A percentile compares a stretch with the other conserved stretches of the same genome.
Evolutionary conservation across 2,113 vertebrate genomes (phyloP).

Genomic region (Solenodon paradoxus): DNA sequence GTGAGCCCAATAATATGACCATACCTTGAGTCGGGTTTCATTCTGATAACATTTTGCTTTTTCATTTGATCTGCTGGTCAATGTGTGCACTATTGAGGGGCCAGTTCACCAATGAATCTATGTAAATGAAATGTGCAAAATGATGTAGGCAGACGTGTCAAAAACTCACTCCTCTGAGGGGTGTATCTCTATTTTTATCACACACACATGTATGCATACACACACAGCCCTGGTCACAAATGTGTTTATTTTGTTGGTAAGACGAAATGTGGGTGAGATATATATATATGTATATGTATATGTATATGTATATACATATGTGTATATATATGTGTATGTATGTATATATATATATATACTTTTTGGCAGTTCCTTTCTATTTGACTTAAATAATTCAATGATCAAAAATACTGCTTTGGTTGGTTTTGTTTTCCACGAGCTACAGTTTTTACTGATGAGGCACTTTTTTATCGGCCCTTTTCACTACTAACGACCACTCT

Average conservation of each 20-base stretch:
- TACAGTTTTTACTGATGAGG: background rate
- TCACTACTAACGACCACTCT: background rate
- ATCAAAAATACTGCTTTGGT: background rate
- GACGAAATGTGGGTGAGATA: background rate
- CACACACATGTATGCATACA: background rate
- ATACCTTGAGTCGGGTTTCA: background rate
- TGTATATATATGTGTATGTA: no score
- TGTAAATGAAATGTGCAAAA: background rate
- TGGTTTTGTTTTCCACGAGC: background rate
- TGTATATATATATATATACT: no score
- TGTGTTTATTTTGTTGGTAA: background rate
- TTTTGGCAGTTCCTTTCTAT: background rate
- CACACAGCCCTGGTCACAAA: background rate
- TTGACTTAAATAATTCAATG: background rate
- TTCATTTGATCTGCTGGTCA: background rate
- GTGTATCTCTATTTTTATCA: background rate
- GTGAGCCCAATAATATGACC: background rate
- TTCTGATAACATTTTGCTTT: background rate
- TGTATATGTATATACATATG: no score
- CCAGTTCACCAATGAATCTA: background rate
- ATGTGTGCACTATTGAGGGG: background rate
- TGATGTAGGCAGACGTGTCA: background rate
- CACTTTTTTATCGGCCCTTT: background rate
- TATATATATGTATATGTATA: no score
- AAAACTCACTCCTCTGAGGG: background rate